Evolutionary conservation across 2,797 vertebrate genomes (phyloP), one percentile per base, ranked within the genome.

Genomic region (Psittacula derbiana): DNA sequence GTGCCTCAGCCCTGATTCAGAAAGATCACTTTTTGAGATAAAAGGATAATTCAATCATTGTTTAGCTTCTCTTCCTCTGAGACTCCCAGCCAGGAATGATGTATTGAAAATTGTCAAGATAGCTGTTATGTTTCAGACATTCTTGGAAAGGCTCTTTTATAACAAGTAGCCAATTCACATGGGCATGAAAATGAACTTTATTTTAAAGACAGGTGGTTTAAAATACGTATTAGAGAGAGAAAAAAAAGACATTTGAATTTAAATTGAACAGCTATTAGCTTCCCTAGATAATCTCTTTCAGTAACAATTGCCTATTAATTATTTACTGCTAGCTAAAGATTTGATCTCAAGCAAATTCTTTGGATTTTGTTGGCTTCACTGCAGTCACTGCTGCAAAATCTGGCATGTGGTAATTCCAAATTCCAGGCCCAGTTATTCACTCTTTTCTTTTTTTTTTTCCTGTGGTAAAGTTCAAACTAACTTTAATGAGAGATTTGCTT

Each of bases 1-100:
- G 21, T 46, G 57, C 60, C 33, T 91, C 72, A 57, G 36, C 43
- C 47, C 18, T 64, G 44, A 92, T 85, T 91, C 64, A 74, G 72
- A 88, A 88, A 88, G 65, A 96, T 88, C 17, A 4, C n/a, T 91
- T 90, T 88, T 86, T 88, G 69, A 95, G 61, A 90, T 91, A 94
- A 90, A 95, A 88, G 62, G 66, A 90, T 95, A 96, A 95, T 94
- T 92, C 82, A 86, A 66, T 93, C 94, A 90, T 84, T 33, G 75
- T 86, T 94, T 93, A 74, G 33, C 91, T 92, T 86, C 52, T 89
- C 65, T 87, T 93, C 91, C 78, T 89, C 55, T 76, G 92, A 95
- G 90, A 89, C 79, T 95, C 60, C 40, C 47, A 84, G 71, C 6
- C 30, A 76, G 80, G 69, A 79, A 82, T 64, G 78, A 92, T 92